Percentiles rank a stretch among this genome's conserved stretches.
Evolutionary conservation across 37 sponge, comb jelly and placozoan species (phyloP).

Genomic region (Beroe ovata): DNA sequence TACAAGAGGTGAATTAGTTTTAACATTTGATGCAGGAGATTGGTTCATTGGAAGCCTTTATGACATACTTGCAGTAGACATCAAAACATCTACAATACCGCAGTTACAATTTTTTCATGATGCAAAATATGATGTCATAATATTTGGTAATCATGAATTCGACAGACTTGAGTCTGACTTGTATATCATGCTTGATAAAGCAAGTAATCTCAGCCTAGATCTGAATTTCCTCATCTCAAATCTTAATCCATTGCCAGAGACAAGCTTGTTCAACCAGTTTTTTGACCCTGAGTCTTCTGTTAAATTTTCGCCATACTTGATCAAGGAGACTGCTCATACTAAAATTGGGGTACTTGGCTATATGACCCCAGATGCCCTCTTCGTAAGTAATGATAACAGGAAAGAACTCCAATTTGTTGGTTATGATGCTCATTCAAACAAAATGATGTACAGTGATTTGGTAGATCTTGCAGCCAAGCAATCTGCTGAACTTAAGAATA

Average conservation of each 20-base stretch:
- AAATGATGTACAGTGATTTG: not conserved
- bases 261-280: constrained; percentile 12
- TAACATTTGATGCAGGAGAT: constrained; percentile 64
- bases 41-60: constrained; percentile 47
- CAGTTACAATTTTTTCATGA: constrained; percentile 47
- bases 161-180: constrained; percentile 6
- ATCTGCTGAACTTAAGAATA: not conserved
- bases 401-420: constrained; percentile 42
- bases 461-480: constrained; percentile 37
- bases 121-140: constrained; percentile 56
- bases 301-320: not conserved
- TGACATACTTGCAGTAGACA: constrained; percentile 7
- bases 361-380: constrained; percentile 57
- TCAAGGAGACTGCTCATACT: not conserved
- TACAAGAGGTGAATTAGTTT: not conserved
- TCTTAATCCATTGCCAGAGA: not conserved
- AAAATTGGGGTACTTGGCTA: constrained; percentile 50
- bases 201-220: not conserved
- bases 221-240: constrained; percentile 9
- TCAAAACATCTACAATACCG: not conserved
- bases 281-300: not conserved
- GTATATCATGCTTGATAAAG: constrained; percentile 31
- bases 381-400: constrained; percentile 29
- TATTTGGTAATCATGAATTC: constrained; percentile 61
- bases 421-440: no score